Evolutionary conservation across 1,140 invertebrate species (phyloP), one percentile per base, ranked within the genome.

Genomic region (Drosophila quadrilineata): DNA sequence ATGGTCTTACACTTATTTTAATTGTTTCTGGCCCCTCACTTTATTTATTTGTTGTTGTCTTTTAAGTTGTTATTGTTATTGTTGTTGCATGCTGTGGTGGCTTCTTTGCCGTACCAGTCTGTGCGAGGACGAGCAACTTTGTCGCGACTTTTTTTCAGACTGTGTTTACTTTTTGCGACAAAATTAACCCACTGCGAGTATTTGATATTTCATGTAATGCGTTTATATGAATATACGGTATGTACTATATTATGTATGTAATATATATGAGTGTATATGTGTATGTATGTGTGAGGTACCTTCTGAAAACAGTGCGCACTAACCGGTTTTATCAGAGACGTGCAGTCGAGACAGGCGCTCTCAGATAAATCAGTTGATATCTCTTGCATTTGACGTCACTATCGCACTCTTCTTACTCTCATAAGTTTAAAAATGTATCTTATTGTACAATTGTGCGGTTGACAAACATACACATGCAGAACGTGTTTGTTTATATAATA

Each of bases 1-100:
- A 82, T 46, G 75, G 76, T 76, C 72, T 82, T 72, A 82, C 76
- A 82, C 76, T 80, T 82, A 74, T 69, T 82, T 82, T 80, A 80
- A 80, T 76, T 80, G 76, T 72, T 75, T 80, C 75, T 72, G 71
- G 62, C 76, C 49, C 60, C 64, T n/a, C n/a, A n/a, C n/a, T n/a
- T n/a, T n/a, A n/a, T n/a, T n/a, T n/a, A n/a, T 48, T 57, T 77
- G 49, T 46, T 54, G 21, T 41, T 46, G 57, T 10, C 59, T 14
- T 26, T 41, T 21, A 1, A 22, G 14, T 65, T 33, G 17, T 54
- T 69, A 33, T 67, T 56, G 33, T 35, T 48, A 16, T 33, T 71
- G 5, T 54, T 63, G 21, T 45, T 52, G 33, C 49, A n/a, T 22
- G 38, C 53, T 38, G 33, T 62, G 48, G 52, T 57, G 70, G 40